Conservation (phyloP, 2,888 invertebrate species). For the Oxyteleia sp. region DNA sequence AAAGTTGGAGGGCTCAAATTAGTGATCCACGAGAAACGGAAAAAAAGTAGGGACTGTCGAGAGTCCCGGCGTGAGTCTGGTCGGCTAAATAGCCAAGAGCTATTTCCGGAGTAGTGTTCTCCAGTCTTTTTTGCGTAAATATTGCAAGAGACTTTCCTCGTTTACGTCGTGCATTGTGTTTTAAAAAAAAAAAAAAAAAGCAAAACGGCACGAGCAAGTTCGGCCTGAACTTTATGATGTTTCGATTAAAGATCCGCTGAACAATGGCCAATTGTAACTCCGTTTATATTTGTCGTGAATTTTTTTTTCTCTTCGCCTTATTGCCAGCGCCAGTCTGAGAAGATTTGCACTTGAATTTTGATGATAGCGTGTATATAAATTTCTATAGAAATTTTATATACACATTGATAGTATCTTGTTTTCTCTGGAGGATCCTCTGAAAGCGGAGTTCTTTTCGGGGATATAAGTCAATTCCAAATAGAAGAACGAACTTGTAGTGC, state of each 20-base stretch:
- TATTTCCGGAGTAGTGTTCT: slow-evolving; percentile 72
- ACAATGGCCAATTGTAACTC: neutral
- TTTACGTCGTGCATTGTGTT: slow-evolving; percentile 63
- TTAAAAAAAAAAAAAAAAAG: slow-evolving; percentile 23
- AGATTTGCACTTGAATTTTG: slow-evolving; percentile 2
- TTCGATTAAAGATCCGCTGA: slow-evolving; percentile 23
- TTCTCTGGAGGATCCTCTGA: slow-evolving; percentile 29
- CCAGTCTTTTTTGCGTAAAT: slow-evolving; percentile 71
- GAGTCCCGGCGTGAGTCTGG: slow-evolving; percentile 71
- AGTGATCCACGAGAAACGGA: slow-evolving; percentile 62
- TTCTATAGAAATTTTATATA: slow-evolving; percentile 20
- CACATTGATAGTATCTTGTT: slow-evolving; percentile 43
- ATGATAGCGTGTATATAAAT: neutral
- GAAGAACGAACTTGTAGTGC: slow-evolving; percentile 49
- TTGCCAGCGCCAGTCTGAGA: no score
- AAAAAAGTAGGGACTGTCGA: slow-evolving; percentile 58
- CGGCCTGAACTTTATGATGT: neutral
- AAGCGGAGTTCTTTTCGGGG: slow-evolving; percentile 22
- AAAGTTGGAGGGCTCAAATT: slow-evolving; percentile 68
- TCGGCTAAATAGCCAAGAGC: slow-evolving; percentile 76
- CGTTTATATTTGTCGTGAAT: neutral
- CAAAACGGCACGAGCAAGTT: slow-evolving; percentile 16
- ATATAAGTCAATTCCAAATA: slow-evolving; percentile 55
- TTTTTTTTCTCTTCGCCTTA: neutral
- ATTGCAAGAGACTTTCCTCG: slow-evolving; percentile 69